These are phyloP conservation scores for Patella vulgata DNA, from an alignment of 1,140 invertebrate species.

Conservation along the genomic window DNA sequence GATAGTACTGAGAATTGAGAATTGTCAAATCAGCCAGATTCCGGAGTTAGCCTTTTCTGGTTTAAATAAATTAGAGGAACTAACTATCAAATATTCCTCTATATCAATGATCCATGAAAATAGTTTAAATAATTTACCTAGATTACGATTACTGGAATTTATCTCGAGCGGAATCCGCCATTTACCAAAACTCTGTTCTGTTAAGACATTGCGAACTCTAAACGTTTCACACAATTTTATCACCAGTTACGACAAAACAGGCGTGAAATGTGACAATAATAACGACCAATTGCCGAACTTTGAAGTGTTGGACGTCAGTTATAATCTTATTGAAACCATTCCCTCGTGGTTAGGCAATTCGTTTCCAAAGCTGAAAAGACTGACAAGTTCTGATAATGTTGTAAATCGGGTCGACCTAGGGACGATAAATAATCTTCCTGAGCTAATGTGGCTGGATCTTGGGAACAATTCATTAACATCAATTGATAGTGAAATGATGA, in stretches of 20 bases:
- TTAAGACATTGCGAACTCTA: conserved; percentile 9
- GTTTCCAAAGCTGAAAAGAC: conserved; percentile 25
- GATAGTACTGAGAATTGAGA: conserved; percentile 9
- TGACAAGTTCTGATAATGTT: conserved; percentile 27
- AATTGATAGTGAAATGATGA: background rate
- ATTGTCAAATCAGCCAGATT: conserved; percentile 19
- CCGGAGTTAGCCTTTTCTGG: conserved; percentile 26
- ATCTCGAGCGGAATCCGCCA: conserved; percentile 16
- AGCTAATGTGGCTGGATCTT: conserved; percentile 28
- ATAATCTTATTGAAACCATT: conserved; percentile 21
- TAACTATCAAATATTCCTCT: conserved; percentile 26
- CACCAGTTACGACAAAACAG: conserved; percentile 12
- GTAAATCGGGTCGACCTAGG: conserved; percentile 8
- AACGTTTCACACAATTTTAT: conserved; percentile 31
- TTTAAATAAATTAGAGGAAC: conserved; percentile 17
- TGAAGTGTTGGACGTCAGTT: conserved; percentile 27
- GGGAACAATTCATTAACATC: conserved; percentile 22
- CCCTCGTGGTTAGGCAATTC: conserved; percentile 15
- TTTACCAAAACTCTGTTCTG: conserved; percentile 21
- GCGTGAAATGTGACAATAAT: conserved; percentile 15
- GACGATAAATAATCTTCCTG: conserved; percentile 9
- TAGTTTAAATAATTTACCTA: conserved; percentile 16
- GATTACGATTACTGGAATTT: conserved; percentile 23
- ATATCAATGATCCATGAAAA: conserved; percentile 15
- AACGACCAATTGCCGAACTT: background rate